These are phyloP conservation scores for Amiota communis DNA, from an alignment of 2,888 invertebrate genomes.

Conservation along the genomic window DNA sequence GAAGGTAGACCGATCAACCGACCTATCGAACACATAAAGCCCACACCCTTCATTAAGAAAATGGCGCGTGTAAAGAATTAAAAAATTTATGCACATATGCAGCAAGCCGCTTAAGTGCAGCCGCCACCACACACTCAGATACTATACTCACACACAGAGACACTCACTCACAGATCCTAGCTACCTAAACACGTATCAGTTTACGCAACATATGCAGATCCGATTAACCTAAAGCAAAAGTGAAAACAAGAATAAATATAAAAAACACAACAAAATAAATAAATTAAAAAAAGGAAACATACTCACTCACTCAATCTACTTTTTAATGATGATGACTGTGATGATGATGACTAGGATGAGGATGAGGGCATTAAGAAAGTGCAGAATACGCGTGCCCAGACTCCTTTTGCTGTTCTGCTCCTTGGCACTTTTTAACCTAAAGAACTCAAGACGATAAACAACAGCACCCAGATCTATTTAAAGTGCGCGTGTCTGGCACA, in stretches of 20 bases:
- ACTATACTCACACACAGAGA: conserved; percentile 21
- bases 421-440: conserved; percentile 27
- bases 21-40: not conserved
- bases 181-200: conserved; percentile 48
- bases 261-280: conserved; percentile 29
- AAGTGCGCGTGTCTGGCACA: conserved; percentile 44
- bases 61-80: conserved; percentile 53
- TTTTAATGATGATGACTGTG: too few species aligned
- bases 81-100: conserved; percentile 47
- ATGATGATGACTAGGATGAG: not conserved
- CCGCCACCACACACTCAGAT: conserved; percentile 11
- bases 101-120: conserved; percentile 26
- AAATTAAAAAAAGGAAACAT: conserved; percentile 31
- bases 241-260: not conserved
- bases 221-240: conserved; percentile 46
- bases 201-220: conserved; percentile 66
- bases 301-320: too few species aligned
- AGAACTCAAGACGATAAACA: not conserved
- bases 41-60: conserved; percentile 44
- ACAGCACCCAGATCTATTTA: not conserved
- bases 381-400: conserved; percentile 56
- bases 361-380: conserved; percentile 46
- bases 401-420: conserved; percentile 32
- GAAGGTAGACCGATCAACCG: too few species aligned
- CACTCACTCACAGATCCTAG: not conserved